These are phyloP conservation scores for Nephrotoma flavescens DNA, from an alignment of 2,888 invertebrate genomes.

Conservation along the genomic window DNA sequence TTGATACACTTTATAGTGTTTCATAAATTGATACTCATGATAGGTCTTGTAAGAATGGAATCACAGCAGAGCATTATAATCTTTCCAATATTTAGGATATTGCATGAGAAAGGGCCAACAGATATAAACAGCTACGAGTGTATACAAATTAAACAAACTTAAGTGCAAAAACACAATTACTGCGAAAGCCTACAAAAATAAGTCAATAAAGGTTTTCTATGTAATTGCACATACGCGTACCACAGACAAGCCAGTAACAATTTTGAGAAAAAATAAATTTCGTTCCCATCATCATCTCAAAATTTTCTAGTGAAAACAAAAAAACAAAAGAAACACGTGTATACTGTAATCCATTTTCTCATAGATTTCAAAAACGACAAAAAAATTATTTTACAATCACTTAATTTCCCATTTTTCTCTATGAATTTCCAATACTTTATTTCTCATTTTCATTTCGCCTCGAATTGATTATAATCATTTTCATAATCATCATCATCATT, in stretches of 20 bases:
- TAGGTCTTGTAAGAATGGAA: too few relatives aligned
- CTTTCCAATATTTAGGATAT: too few relatives aligned
- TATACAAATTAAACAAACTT: too few relatives aligned
- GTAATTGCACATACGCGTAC: neutral
- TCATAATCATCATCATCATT: neutral
- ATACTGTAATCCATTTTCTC: neutral
- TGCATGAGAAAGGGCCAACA: too few relatives aligned
- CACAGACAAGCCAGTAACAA: too few relatives aligned
- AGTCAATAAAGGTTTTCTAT: neutral
- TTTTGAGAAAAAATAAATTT: neutral
- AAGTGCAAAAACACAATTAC: too few relatives aligned
- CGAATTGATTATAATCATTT: neutral
- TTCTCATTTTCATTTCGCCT: neutral
- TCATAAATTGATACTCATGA: too few relatives aligned
- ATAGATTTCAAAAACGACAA: neutral
- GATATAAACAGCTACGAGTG: too few relatives aligned
- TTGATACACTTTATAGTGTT: too few relatives aligned
- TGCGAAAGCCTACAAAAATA: too few relatives aligned
- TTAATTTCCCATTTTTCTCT: neutral
- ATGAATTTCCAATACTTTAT: neutral
- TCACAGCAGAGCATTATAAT: too few relatives aligned
- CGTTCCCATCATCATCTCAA: neutral
- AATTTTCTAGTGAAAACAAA: neutral
- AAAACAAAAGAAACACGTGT: neutral
- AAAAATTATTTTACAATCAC: neutral